Conservation (phyloP, 2,113 vertebrate genomes). For the Hydropotes inermis region DNA sequence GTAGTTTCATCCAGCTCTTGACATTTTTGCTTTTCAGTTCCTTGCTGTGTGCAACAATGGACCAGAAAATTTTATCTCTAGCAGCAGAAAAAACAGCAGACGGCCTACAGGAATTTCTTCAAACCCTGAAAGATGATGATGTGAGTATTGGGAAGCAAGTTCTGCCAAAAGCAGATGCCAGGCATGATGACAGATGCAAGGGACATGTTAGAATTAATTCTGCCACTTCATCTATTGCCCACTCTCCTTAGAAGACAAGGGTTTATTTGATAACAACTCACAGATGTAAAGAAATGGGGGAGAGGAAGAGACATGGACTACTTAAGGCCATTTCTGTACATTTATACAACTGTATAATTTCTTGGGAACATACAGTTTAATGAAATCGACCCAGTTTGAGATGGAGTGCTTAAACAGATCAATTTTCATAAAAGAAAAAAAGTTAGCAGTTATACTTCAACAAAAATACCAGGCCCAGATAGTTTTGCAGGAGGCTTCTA, state of each 20-base stretch:
- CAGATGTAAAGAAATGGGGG: not conserved
- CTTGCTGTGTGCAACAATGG: slow-evolving; percentile 65
- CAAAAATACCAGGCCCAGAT: not conserved
- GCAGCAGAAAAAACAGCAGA: slow-evolving; percentile 76
- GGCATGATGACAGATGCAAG: not conserved
- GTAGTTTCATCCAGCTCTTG: slow-evolving; percentile 22
- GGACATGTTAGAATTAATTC: not conserved
- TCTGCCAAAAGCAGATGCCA: not conserved
- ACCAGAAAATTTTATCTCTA: slow-evolving; percentile 81
- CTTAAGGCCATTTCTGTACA: not conserved
- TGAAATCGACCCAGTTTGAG: not conserved
- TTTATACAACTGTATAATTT: not conserved
- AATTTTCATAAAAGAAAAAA: not conserved
- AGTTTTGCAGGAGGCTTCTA: not conserved
- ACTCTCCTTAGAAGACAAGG: not conserved
- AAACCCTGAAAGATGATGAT: slow-evolving; percentile 74
- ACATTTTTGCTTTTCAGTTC: not conserved
- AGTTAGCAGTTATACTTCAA: not conserved
- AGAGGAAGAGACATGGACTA: not conserved
- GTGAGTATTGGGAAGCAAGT: slow-evolving; percentile 63
- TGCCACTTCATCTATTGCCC: fast-evolving
- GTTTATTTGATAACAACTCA: not conserved
- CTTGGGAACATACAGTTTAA: not conserved
- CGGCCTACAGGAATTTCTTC: slow-evolving; percentile 77
- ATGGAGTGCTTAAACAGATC: not conserved